A percentile compares a stretch with the other conserved stretches of the same genome.
phyloP scores from a whole-genome alignment of 2,797 vertebrate genomes.

The Psittacula derbiana region DNA sequence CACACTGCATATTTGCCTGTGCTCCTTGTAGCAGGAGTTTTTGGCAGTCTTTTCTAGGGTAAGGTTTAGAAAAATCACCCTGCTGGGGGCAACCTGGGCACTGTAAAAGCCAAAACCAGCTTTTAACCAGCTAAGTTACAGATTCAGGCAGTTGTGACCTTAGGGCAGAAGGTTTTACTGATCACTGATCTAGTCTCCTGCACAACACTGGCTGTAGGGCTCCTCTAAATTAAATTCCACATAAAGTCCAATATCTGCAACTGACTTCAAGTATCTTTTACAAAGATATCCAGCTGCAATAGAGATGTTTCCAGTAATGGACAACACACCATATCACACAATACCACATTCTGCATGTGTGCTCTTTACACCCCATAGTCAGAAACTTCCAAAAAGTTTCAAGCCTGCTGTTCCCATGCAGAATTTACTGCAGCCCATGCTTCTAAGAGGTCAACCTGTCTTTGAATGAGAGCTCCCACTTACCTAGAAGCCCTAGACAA shows the following conservation, averaged over 20 bases:
- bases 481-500: not conserved
- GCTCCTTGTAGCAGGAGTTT: slow-evolving; percentile 17
- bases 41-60: not conserved
- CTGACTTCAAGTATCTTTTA: slow-evolving; percentile 6
- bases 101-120: not conserved
- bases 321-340: not conserved
- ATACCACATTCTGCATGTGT: not conserved
- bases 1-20: not conserved
- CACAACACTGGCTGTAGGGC: not conserved
- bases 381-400: not conserved
- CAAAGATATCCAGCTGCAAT: not conserved
- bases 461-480: not conserved
- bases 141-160: not conserved
- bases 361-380: not conserved
- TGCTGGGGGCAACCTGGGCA: slow-evolving; percentile 5
- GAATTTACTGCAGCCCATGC: not conserved
- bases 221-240: slow-evolving; percentile 35
- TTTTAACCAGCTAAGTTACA: not conserved
- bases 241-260: not conserved
- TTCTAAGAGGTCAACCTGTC: not conserved
- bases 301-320: slow-evolving; percentile 4
- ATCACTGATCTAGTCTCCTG: not conserved
- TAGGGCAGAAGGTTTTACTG: not conserved
- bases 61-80: not conserved
- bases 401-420: not conserved